phyloP scores from a whole-genome alignment of 2,797 vertebrate species.

The Danio albolineatus region DNA sequence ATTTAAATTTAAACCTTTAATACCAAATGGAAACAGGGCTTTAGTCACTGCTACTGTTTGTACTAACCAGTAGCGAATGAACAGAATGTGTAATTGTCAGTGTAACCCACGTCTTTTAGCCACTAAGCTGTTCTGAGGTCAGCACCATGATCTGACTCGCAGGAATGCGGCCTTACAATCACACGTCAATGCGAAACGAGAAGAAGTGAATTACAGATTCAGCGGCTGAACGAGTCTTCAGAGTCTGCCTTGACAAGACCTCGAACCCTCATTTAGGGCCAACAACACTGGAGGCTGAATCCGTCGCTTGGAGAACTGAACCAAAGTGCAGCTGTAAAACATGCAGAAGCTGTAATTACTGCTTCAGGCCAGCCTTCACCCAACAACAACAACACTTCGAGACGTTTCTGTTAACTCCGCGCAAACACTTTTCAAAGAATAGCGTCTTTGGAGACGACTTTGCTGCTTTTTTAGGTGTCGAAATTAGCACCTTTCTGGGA shows the following conservation, averaged over 20 bases:
- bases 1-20: too few relatives aligned
- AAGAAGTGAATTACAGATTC: conserved; percentile 32
- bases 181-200: conserved; percentile 34
- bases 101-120: not conserved
- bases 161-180: conserved; percentile 49
- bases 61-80: not conserved
- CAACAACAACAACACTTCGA: conserved; percentile 19
- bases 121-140: not conserved
- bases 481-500: not conserved
- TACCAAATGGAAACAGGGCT: too few relatives aligned
- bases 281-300: conserved; percentile 21
- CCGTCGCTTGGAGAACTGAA: conserved; percentile 2
- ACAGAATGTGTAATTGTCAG: not conserved
- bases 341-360: conserved; percentile 12
- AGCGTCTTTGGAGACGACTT: conserved; percentile 14
- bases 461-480: not conserved
- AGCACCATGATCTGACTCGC: conserved; percentile 11
- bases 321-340: conserved; percentile 26
- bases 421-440: conserved; percentile 15
- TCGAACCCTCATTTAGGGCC: conserved; percentile 29
- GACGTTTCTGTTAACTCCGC: not conserved
- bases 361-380: not conserved
- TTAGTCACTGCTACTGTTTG: not conserved
- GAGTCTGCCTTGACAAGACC: conserved; percentile 4
- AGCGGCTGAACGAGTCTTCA: conserved; percentile 11